Percentiles rank a stretch among this genome's conserved stretches.
Evolutionary conservation across 2,888 invertebrate genomes (phyloP).

Genomic region (Caenorhabditis auriculariae): DNA sequence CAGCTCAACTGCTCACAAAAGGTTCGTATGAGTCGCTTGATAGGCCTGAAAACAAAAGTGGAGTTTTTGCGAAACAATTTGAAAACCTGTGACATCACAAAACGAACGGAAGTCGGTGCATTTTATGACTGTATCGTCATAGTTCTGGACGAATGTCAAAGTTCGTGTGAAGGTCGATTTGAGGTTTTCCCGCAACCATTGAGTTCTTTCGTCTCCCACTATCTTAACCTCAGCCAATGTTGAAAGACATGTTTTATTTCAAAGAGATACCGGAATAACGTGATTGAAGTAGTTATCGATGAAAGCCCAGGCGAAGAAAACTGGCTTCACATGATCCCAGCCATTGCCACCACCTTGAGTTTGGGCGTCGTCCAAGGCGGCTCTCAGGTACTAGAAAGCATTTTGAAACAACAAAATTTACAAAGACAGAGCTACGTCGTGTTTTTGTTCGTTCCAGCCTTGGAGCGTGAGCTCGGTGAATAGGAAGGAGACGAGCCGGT

Average conservation of each 20-base stretch:
- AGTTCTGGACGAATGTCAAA: conserved; percentile 24
- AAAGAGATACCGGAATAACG: conserved; percentile 31
- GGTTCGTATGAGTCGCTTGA: too few relatives aligned
- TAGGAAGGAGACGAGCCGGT: conserved; percentile 32
- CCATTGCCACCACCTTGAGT: conserved; percentile 1
- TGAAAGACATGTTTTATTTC: not conserved
- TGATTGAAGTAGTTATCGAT: conserved; percentile 38
- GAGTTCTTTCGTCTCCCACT: conserved; percentile 26
- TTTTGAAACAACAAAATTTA: not conserved
- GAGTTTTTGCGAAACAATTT: too few relatives aligned
- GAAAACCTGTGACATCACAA: conserved; percentile 25
- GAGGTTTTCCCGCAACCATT: conserved; percentile 36
- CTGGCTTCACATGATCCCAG: conserved; percentile 14
- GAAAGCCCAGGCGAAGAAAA: conserved; percentile 38
- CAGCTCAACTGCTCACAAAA: too few relatives aligned
- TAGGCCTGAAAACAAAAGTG: too few relatives aligned
- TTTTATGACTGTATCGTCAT: conserved; percentile 21
- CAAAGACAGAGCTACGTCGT: conserved; percentile 10
- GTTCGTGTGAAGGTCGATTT: conserved; percentile 29
- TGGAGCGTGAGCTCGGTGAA: conserved; percentile 32
- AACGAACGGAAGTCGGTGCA: conserved; percentile 13
- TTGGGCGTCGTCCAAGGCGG: conserved; percentile 16
- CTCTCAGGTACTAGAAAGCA: conserved; percentile 18
- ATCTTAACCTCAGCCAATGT: conserved; percentile 14
- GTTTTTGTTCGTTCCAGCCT: conserved; percentile 35